Evolutionary conservation across 2,113 vertebrate species (phyloP).

Genomic region (Xenus cinereus): DNA sequence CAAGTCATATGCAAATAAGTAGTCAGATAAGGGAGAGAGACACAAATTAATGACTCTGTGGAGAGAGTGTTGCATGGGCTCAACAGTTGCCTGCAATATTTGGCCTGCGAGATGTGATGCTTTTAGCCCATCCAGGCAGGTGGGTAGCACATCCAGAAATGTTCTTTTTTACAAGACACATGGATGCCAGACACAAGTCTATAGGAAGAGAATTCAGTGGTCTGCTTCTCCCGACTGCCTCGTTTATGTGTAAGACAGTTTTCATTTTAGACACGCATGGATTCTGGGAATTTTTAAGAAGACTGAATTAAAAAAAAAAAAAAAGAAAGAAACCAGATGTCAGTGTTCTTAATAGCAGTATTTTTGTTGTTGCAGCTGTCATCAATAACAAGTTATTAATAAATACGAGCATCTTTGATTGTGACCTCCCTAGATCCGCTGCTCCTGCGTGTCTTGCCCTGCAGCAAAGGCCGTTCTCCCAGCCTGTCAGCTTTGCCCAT

Average conservation of each 20-base stretch:
- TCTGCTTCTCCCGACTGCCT: not conserved
- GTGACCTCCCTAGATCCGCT: not conserved
- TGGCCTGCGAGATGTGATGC: not conserved
- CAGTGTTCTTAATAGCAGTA: not conserved
- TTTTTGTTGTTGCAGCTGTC: not conserved
- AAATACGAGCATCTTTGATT: not conserved
- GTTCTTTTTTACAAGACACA: not conserved
- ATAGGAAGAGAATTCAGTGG: not conserved
- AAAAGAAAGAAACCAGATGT: not conserved
- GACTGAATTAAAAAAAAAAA: not conserved
- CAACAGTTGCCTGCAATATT: not conserved
- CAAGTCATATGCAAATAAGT: not conserved
- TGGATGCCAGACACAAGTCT: not conserved
- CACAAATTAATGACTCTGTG: not conserved
- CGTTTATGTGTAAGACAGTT: not conserved
- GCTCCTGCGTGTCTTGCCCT: not conserved
- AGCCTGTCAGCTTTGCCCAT: not conserved
- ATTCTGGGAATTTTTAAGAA: not conserved
- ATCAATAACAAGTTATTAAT: not conserved
- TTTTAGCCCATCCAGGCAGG: not conserved
- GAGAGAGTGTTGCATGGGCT: not conserved
- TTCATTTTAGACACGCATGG: not conserved
- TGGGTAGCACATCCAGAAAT: not conserved
- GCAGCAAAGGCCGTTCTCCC: not conserved
- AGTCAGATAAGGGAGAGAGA: not conserved